Conservation (phyloP, 2,888 invertebrate species). For the Ischnura elegans region DNA sequence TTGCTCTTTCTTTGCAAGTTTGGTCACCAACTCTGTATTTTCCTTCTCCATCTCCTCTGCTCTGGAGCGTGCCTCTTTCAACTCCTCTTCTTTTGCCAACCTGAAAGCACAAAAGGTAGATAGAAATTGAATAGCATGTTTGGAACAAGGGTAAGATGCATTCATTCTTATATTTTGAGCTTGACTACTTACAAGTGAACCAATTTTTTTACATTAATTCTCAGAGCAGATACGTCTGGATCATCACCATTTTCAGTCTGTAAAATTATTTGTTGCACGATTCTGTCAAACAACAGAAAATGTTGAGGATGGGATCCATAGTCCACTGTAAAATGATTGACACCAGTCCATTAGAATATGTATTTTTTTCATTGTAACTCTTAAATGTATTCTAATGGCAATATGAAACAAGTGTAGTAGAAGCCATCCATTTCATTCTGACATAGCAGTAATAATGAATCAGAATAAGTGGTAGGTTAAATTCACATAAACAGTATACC, state of each 20-base stretch:
- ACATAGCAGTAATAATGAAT: too few species aligned
- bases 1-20: slow-evolving; percentile 93
- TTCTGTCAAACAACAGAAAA: slow-evolving; percentile 96
- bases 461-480: neutral
- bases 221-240: slow-evolving; percentile 91
- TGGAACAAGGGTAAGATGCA: neutral
- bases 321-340: slow-evolving; percentile 82
- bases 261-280: slow-evolving; percentile 95
- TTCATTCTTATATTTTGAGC: neutral
- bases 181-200: slow-evolving; percentile 85
- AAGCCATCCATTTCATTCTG: too few species aligned
- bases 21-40: slow-evolving; percentile 91
- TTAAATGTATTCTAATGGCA: too few species aligned
- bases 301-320: slow-evolving; percentile 93
- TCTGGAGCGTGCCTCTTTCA: slow-evolving; percentile 91
- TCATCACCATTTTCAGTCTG: slow-evolving; percentile 87
- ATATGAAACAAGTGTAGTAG: too few species aligned
- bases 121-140: neutral
- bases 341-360: neutral
- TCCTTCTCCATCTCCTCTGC: slow-evolving; percentile 94
- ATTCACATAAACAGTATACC: neutral
- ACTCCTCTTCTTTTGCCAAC: slow-evolving; percentile 95
- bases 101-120: slow-evolving; percentile 74
- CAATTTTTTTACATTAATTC: slow-evolving; percentile 94
- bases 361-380: too few species aligned